phyloP scores from a whole-genome alignment of 2,888 invertebrate species.

The Dromius quadrimaculatus region DNA sequence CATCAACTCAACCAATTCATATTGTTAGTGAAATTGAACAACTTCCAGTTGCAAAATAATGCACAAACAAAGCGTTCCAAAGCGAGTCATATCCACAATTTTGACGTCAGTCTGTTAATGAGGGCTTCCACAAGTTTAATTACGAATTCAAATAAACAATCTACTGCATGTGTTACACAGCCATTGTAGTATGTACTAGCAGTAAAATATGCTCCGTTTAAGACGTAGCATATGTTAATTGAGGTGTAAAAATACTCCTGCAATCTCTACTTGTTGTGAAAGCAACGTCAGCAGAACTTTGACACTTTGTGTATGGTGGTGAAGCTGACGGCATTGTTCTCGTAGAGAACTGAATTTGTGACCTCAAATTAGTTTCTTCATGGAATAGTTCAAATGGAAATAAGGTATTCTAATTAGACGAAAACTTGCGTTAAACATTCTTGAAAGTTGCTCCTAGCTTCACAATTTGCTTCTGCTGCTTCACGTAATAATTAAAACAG shows the following conservation, averaged over 20 bases:
- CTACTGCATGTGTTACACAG: conserved; percentile 38
- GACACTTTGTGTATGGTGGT: background rate
- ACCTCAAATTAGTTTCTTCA: background rate
- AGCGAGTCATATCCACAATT: conserved; percentile 4
- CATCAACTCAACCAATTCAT: no score
- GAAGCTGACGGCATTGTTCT: background rate
- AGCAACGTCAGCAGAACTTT: conserved; percentile 33
- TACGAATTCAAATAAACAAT: conserved; percentile 51
- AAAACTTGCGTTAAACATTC: no score
- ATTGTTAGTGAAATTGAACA: no score
- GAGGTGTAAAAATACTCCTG: conserved; percentile 37
- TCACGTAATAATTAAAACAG: no score
- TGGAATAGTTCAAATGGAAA: background rate
- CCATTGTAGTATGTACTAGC: conserved; percentile 25
- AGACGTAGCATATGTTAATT: conserved; percentile 42
- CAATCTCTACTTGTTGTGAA: conserved; percentile 15
- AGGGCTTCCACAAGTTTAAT: conserved; percentile 49
- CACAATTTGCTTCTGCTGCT: no score
- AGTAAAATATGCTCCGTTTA: conserved; percentile 20
- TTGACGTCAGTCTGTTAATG: conserved; percentile 47
- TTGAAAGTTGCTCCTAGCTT: no score
- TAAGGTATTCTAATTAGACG: no score
- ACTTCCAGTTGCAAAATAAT: conserved; percentile 14
- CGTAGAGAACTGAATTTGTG: no score
- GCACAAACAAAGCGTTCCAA: background rate